Evolutionary conservation across 1,140 invertebrate species (phyloP), one percentile per base, ranked within the genome.

Genomic region (Delia radicum): DNA sequence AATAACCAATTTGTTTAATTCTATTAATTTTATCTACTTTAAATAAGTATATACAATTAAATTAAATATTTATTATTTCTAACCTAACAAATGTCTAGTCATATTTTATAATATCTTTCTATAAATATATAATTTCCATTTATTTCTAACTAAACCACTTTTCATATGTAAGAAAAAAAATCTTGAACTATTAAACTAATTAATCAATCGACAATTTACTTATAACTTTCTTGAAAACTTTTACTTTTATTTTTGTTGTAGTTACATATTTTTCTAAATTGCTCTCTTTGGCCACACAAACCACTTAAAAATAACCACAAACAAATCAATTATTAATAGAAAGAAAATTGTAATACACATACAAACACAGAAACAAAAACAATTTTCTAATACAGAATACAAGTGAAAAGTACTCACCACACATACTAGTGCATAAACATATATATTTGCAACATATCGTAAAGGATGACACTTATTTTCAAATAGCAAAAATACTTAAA

Each of bases 161-260:
- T 21, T 55, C 46, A 55, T 55, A 55, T 15, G 21, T 0, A 21
- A 21, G n/a, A 55, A 55, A 21, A 1, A 5, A 55, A 55, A 55
- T 55, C 46, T 55, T 55, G n/a, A 55, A 55, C 46, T 21, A 55
- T 55, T 55, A 55, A 55, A 55, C 46, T 55, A 55, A 55, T 55
- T 55, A 55, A 55, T 55, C 46, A 55, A 55, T 24, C 46, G 46
- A 55, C 46, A 55, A 55, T 21, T 55, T 55, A 55, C 46, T 55
- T 55, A 21, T 21, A 55, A 55, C 12, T 55, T 55, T 55, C 46
- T 55, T 55, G 2, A 55, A 18, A 55, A 55, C 46, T 55, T 55
- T 55, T 55, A 24, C 46, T 55, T 55, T 55, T 55, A 3, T 18
- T 46, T 46, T 13, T 8, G 3, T 3, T 46, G 7, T 18, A 21